Conservation (phyloP, 2,888 invertebrate species). For the Ryuthela nishihirai region DNA sequence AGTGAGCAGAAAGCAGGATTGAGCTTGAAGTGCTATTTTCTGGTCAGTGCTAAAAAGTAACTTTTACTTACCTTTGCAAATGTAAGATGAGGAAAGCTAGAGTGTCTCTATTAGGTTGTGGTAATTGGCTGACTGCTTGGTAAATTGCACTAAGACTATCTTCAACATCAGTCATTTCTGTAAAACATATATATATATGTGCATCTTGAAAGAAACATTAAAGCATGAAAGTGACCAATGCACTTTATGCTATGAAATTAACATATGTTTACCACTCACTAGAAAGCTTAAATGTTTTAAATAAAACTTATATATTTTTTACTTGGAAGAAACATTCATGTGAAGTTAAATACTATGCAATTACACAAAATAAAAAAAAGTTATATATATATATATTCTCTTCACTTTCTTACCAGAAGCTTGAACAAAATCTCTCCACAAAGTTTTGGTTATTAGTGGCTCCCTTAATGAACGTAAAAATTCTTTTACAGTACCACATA, state of each 20-base stretch:
- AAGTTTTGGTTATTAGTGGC: slow-evolving; percentile 74
- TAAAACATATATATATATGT: background rate
- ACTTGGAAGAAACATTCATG: no score
- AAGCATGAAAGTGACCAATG: no score
- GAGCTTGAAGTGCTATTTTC: no score
- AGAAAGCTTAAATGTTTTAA: background rate
- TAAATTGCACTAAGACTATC: slow-evolving; percentile 60
- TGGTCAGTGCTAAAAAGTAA: background rate
- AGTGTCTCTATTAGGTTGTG: slow-evolving; percentile 90
- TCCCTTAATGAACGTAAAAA: slow-evolving; percentile 85
- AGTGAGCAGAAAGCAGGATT: no score
- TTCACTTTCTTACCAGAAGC: slow-evolving; percentile 53
- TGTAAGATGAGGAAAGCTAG: slow-evolving; percentile 89
- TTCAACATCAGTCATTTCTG: slow-evolving; percentile 19
- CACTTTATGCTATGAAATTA: no score
- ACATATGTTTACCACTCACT: background rate
- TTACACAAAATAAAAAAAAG: background rate
- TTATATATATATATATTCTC: background rate
- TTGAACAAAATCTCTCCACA: slow-evolving; percentile 76
- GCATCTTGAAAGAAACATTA: background rate
- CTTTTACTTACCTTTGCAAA: slow-evolving; percentile 64
- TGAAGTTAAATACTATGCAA: no score
- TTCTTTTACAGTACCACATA: slow-evolving; percentile 92
- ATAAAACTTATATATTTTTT: background rate
- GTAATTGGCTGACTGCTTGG: slow-evolving; percentile 76